Evolutionary conservation across 2,797 vertebrate genomes (phyloP).

Genomic region (Loris lydekkerianus): DNA sequence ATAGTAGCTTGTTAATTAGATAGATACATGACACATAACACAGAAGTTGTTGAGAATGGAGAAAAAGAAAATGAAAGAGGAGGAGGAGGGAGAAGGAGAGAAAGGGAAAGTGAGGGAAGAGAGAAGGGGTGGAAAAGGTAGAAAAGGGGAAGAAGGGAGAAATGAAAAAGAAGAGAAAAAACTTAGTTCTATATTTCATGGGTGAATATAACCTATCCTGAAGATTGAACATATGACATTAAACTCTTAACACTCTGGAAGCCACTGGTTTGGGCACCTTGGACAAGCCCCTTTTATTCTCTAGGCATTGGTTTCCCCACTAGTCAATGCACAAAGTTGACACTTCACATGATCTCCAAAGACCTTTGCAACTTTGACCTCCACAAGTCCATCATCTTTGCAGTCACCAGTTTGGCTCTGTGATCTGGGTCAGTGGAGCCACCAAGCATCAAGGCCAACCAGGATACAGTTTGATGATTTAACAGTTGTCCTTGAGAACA

Average conservation of each 20-base stretch:
- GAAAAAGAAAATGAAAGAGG: not conserved
- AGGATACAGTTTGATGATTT: not conserved
- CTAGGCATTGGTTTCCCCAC: not conserved
- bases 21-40: not conserved
- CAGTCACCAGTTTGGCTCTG: not conserved
- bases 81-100: not conserved
- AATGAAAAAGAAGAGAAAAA: not conserved
- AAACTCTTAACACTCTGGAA: not conserved
- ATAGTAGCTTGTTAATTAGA: conserved; percentile 2
- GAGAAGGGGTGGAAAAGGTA: not conserved
- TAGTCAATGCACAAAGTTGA: not conserved
- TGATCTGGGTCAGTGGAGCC: not conserved
- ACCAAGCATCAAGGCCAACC: not conserved
- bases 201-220: not conserved
- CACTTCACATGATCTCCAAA: not conserved
- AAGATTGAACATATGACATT: not conserved
- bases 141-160: not conserved
- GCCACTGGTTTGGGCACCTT: not conserved
- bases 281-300: not conserved
- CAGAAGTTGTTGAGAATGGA: not conserved
- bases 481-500: conserved; percentile 40
- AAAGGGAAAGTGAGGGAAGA: not conserved
- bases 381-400: not conserved
- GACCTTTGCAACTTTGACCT: not conserved
- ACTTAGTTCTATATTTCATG: not conserved